Base-by-base conservation (phyloP, 2,888 invertebrate genomes). In the Acanthacorydalis orientalis region DNA sequence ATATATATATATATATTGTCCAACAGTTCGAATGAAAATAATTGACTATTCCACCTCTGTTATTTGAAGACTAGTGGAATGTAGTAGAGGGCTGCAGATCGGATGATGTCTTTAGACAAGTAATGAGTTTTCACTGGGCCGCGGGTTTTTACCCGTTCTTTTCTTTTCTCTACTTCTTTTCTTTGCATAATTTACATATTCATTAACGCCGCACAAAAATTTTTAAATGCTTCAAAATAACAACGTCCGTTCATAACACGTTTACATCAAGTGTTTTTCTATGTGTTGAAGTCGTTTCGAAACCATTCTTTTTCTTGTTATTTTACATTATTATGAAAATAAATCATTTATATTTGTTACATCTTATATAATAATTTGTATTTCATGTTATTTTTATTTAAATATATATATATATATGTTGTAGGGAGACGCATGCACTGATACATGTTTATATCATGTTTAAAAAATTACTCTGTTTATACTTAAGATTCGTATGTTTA, bases 101-200 rank as follows among this genome's bases (percentile, higher is more conserved):
- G 23, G 39, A 38, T 38, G 39, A 38, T 38, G 39, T 38, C 39
- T 38, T 38, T 38, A 31, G 31, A 43, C 23, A 43, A 31, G 43
- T 43, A 43, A 43, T 43, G 46, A 46, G 35, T 46, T 46, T 46
- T 46, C 46, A 40, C 40, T 31, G 34, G 23, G 23, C 23, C 23
- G 23, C 12, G 37, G 14, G 37, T 12, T n/a, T 37, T 37, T 14
- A 37, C 37, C 37, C 37, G n/a, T 37, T 37, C 37, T 37, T 23
- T 23, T 23, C 23, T 23, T 23, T 23, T 37, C 37, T 37, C 14
- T 37, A 37, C 12, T 14, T 37, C 14, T 44, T 47, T 46, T 42
- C 43, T 52, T 50, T 58, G 55, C 57, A 58, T 58, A 56, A 57
- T 58, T 58, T 54, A 58, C 49, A 55, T 51, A 52, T 56, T 58